Evolutionary conservation across 2,797 vertebrate species (phyloP), one percentile per base, ranked within the genome.

Genomic region (Protosalanx chinensis): DNA sequence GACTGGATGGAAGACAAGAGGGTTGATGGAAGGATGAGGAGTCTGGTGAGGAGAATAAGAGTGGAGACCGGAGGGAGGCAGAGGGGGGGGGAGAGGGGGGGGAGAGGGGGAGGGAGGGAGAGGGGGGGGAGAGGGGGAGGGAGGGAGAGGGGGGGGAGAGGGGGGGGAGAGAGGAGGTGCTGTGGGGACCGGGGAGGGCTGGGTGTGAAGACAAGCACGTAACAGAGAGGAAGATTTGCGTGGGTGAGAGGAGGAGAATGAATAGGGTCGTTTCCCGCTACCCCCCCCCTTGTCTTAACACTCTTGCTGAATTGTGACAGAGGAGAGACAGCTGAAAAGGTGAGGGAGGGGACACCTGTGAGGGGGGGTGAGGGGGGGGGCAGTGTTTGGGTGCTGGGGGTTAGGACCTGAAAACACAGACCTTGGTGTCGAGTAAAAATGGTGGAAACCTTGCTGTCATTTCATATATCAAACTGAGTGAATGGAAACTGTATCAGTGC

Each of bases 301-400:
- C 70, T 23, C 35, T n/a, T n/a, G 8, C 27, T 58, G 72, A 53
- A 66, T 30, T 61, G 68, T 87, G 86, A 91, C 63, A 84, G 82
- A 90, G 86, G 76, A 73, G 79, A 80, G 85, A 88, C 85, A 88
- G 85, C 85, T 88, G 87, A 89, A 75, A 86, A 84, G 82, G 89
- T 87, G 81, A 90, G 75, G 71, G 77, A 85, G 76, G 71, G 79
- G 84, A 89, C 88, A 88, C 85, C 81, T 86, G 80, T 75, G 77
- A 83, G 66, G 75, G 85, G 77, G 73, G 77, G 77, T 64, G 74
- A 74, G 85, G 78, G 73, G 77, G 77, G 67, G 74, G 62, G 71
- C 66, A 64, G 67, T 51, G 67, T 35, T 46, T 12, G 6, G 7
- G 63, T 73, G 13, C 30, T 56, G 33, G 63, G 49, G 81, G 62